phyloP scores from a whole-genome alignment of 2,113 vertebrate genomes.

The Solea solea region DNA sequence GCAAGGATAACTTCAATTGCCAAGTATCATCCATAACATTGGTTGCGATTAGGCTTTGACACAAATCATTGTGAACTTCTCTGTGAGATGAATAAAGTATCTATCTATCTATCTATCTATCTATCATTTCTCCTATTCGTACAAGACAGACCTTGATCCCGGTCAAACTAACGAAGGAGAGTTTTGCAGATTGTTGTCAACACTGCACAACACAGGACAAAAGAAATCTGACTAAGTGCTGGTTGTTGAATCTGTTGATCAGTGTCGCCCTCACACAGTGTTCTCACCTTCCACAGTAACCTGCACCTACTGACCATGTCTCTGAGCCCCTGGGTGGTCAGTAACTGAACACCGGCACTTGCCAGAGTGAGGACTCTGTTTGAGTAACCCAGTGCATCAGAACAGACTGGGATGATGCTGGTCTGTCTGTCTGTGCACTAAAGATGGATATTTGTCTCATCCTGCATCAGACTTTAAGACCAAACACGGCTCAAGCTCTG shows the following conservation, averaged over 20 bases:
- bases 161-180: conserved; percentile 38
- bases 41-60: no score
- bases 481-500: neutral
- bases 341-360: conserved; percentile 66
- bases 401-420: conserved; percentile 10
- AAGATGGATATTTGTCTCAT: neutral
- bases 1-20: no score
- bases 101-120: no score
- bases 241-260: conserved; percentile 54
- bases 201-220: conserved; percentile 18
- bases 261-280: conserved; percentile 47
- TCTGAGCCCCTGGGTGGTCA: conserved; percentile 60
- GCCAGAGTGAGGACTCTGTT: conserved; percentile 30
- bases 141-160: conserved; percentile 17
- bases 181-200: conserved; percentile 34
- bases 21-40: no score
- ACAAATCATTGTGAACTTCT: no score
- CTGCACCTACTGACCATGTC: conserved; percentile 56
- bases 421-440: neutral
- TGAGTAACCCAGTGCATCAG: conserved; percentile 41
- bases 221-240: conserved; percentile 35
- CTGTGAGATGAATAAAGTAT: no score
- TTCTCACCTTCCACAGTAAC: conserved; percentile 75
- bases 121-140: conserved; percentile 5
- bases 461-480: neutral